Evolutionary conservation across 2,113 vertebrate species (phyloP).

Genomic region (Leptobrachium ailaonicum): DNA sequence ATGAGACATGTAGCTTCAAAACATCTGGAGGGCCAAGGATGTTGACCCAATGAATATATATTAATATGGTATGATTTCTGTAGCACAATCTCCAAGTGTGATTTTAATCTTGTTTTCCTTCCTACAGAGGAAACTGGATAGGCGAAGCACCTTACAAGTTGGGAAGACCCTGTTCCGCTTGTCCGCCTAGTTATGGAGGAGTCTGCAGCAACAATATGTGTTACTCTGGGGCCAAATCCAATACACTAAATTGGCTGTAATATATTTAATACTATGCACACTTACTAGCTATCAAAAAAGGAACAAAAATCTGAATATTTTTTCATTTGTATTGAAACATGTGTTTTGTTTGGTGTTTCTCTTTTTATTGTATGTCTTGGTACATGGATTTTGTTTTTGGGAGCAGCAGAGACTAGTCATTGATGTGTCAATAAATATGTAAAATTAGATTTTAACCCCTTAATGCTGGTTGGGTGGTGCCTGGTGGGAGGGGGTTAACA

Average conservation of each 20-base stretch:
- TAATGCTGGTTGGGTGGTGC: too few relatives aligned
- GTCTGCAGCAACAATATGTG: slow-evolving; percentile 85
- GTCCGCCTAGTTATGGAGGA: slow-evolving; percentile 77
- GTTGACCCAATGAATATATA: too few relatives aligned
- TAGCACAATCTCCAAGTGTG: too few relatives aligned
- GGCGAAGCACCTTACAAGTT: slow-evolving; percentile 81
- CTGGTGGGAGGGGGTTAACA: too few relatives aligned
- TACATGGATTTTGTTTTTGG: too few relatives aligned
- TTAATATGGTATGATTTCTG: too few relatives aligned
- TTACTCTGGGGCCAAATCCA: slow-evolving; percentile 67
- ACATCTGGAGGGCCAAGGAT: too few relatives aligned
- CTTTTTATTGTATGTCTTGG: neutral
- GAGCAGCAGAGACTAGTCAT: too few relatives aligned
- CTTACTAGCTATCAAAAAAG: neutral
- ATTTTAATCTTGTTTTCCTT: slow-evolving; percentile 50
- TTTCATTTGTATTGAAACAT: neutral
- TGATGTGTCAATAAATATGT: too few relatives aligned
- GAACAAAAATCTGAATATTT: neutral
- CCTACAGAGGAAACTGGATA: slow-evolving; percentile 86
- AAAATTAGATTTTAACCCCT: too few relatives aligned
- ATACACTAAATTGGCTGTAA: slow-evolving; percentile 62
- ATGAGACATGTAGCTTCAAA: too few relatives aligned
- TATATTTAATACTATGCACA: neutral
- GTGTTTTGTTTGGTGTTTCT: too few relatives aligned
- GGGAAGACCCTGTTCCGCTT: slow-evolving; percentile 81